A percentile compares a stretch with the other conserved stretches of the same genome.
phyloP scores from a whole-genome alignment of 2,797 vertebrate genomes.

The Ibycter americanus region DNA sequence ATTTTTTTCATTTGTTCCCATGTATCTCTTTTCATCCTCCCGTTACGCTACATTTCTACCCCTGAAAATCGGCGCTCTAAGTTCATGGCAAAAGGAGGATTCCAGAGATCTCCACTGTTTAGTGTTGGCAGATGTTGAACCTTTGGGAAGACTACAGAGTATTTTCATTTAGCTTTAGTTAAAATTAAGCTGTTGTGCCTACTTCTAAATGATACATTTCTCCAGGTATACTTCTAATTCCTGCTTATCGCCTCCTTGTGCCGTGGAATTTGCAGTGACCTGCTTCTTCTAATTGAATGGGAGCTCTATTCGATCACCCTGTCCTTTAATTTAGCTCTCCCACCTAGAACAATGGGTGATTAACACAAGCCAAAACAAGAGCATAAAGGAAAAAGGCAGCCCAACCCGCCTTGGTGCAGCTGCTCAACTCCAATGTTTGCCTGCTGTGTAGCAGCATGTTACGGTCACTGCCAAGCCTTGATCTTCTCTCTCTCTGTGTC shows the following conservation, averaged over 20 bases:
- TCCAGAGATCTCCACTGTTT: background rate
- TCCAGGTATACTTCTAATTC: constrained; percentile 9
- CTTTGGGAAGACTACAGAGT: background rate
- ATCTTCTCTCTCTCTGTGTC: constrained; percentile 26
- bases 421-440: constrained; percentile 12
- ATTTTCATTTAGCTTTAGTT: background rate
- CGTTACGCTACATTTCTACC: background rate
- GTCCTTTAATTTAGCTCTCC: constrained; percentile 61
- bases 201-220: background rate
- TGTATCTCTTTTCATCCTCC: background rate
- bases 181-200: background rate
- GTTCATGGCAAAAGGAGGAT: background rate
- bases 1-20: background rate
- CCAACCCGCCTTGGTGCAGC: constrained; percentile 37
- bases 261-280: constrained; percentile 26
- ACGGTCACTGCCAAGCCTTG: constrained; percentile 33
- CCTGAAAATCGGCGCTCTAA: background rate
- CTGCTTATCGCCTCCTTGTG: background rate
- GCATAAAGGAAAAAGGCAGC: constrained; percentile 42
- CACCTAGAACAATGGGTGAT: constrained; percentile 70
- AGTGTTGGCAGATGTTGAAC: background rate
- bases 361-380: constrained; percentile 56
- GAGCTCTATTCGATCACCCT: background rate
- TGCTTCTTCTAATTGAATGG: constrained; percentile 10
- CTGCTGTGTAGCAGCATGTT: constrained; percentile 37